Base-by-base conservation (phyloP, 2,113 vertebrate species). In the Charadrius vociferus region DNA sequence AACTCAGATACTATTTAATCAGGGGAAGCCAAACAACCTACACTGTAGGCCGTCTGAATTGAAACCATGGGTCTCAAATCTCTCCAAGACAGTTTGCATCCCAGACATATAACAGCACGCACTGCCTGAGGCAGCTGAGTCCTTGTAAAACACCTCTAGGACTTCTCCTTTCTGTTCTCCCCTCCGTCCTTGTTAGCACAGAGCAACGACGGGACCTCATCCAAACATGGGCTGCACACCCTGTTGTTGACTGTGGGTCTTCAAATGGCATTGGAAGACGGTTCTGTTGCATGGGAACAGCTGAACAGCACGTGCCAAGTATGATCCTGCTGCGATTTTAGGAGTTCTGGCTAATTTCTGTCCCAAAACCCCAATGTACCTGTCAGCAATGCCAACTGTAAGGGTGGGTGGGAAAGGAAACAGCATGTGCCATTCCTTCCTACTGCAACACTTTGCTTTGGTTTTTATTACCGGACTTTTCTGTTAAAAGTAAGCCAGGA, bases 101-200 rank as follows among this genome's bases (percentile, higher is more conserved):
- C 72, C 77, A 41, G 49, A 12, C 14, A 34, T 22, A 26, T 29
- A 70, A 3, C 27, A 77, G 34, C 56, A 56, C n/a, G 36, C 41
- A 3, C 39, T 82, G 58, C 56, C 56, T 0, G 0, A 84, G 61
- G 70, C 70, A 49, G 20, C 43, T 2, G 7, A 26, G 39, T 37
- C 43, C 68, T 43, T 65, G 32, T 1, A 3, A 58, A 88, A 53
- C 30, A 72, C 39, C 61, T 86, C 52, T 17, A 62, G 23, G 24
- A 19, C 75, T 81, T 77, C 37, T 61, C 24, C 61, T 36, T 74
- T 24, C 79, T 67, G 27, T 65, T 79, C n/a, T 66, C 13, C 21
- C 21, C 55, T 83, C 84, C 29, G 20, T 36, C 55, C 72, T 49
- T 24, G 16, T 11, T 37, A 84, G 53, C 29, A 71, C 56, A 36